Conservation (phyloP, 2,888 invertebrate species). For the Nephrotoma flavescens region DNA sequence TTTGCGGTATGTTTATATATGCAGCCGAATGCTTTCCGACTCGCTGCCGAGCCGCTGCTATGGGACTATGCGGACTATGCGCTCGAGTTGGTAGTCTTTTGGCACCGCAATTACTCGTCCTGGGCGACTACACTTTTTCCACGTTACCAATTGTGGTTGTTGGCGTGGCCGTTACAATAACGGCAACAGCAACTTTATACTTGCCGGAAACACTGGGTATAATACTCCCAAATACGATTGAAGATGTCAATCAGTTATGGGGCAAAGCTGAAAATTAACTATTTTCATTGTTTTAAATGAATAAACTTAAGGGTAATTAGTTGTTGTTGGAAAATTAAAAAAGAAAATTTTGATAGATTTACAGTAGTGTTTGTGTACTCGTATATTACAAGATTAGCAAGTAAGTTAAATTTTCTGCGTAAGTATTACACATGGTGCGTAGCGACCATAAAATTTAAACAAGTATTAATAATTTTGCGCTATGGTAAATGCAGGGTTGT, state of each 20-base stretch:
- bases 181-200: slow-evolving; percentile 14
- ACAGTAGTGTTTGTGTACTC: too few relatives aligned
- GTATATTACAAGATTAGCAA: too few relatives aligned
- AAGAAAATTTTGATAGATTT: too few relatives aligned
- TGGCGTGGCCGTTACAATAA: slow-evolving; percentile 12
- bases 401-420: too few relatives aligned
- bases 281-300: neutral
- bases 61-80: slow-evolving; percentile 34
- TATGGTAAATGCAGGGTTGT: too few relatives aligned
- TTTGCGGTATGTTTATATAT: slow-evolving; percentile 31
- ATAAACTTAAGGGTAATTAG: neutral
- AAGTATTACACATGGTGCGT: too few relatives aligned
- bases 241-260: slow-evolving; percentile 15
- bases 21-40: slow-evolving; percentile 30
- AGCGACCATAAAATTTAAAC: too few relatives aligned
- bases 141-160: slow-evolving; percentile 14
- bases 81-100: slow-evolving; percentile 34
- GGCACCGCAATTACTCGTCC: slow-evolving; percentile 28
- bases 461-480: too few relatives aligned
- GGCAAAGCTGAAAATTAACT: neutral
- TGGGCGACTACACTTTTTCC: slow-evolving; percentile 10
- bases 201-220: slow-evolving; percentile 16
- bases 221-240: slow-evolving; percentile 15
- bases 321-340: too few relatives aligned
- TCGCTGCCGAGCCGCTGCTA: slow-evolving; percentile 25